Conservation (phyloP, 2,113 vertebrate genomes). For the Ptychochromis oligacanthus region DNA sequence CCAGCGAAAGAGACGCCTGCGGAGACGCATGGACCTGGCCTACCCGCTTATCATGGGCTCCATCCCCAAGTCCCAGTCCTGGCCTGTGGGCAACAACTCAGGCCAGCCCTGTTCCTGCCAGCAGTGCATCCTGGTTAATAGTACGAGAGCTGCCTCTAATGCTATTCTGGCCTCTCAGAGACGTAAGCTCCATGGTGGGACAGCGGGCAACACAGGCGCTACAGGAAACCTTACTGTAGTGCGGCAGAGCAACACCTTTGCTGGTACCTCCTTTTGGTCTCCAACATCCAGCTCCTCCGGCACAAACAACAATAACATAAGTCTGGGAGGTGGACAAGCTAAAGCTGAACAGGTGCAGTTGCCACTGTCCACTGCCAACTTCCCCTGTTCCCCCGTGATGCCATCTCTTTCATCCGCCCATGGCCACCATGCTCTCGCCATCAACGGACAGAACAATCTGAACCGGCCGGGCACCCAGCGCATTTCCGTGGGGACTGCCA, state of each 20-base stretch:
- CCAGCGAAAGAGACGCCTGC: constrained; percentile 89
- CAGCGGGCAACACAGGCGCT: constrained; percentile 54
- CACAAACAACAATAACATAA: constrained; percentile 76
- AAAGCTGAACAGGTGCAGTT: constrained; percentile 83
- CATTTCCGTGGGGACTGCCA: constrained; percentile 78
- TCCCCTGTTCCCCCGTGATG: constrained; percentile 74
- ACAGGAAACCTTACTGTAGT: constrained; percentile 67
- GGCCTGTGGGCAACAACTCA: constrained; percentile 92
- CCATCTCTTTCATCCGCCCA: constrained; percentile 71
- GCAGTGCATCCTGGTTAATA: constrained; percentile 95
- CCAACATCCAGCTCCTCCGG: constrained; percentile 56
- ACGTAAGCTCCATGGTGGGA: constrained; percentile 82
- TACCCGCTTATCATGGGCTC: constrained; percentile 96
- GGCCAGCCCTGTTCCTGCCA: constrained; percentile 93
- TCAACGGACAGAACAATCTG: constrained; percentile 94
- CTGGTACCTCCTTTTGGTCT: constrained; percentile 85
- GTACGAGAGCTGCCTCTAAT: constrained; percentile 93
- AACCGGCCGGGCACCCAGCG: constrained; percentile 91
- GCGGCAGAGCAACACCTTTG: constrained; percentile 92
- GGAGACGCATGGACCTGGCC: constrained; percentile 94
- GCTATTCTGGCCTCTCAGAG: constrained; percentile 95
- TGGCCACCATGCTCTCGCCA: constrained; percentile 73
- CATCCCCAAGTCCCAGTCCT: constrained; percentile 97
- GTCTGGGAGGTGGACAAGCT: constrained; percentile 60
- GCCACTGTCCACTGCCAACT: constrained; percentile 73